Conservation (phyloP, 2,888 invertebrate species). For the Machimus atricapillus region DNA sequence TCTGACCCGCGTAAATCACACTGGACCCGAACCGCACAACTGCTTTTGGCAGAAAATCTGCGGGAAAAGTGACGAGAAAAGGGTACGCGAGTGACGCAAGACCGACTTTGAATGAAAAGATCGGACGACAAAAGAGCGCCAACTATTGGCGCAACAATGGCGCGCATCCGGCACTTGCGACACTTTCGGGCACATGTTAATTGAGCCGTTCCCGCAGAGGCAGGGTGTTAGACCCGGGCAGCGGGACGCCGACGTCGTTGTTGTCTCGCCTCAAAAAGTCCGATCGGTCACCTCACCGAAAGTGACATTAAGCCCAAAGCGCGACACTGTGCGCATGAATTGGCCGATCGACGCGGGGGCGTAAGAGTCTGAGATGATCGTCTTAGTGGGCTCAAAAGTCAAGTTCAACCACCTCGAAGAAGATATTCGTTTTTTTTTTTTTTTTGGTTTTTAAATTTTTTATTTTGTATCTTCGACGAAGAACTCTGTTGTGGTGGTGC, state of each 20-base stretch:
- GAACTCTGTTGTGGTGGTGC: background rate
- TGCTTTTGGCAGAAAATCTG: background rate
- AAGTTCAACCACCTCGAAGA: slow-evolving; percentile 24
- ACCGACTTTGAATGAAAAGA: background rate
- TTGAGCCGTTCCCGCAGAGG: slow-evolving; percentile 1
- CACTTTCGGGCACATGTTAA: slow-evolving; percentile 23
- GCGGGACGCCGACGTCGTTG: background rate
- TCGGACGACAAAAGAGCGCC: background rate
- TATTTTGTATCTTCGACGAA: background rate
- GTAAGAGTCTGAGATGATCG: slow-evolving; percentile 15
- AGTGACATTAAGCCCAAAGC: background rate
- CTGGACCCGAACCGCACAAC: background rate
- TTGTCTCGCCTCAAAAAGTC: background rate
- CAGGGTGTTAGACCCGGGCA: background rate
- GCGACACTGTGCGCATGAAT: background rate
- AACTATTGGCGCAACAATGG: slow-evolving; percentile 18
- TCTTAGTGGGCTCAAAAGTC: slow-evolving; percentile 21
- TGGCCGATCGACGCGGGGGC: background rate
- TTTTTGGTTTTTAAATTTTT: background rate
- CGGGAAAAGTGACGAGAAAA: background rate
- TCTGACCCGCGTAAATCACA: background rate
- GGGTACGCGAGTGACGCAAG: slow-evolving; percentile 4
- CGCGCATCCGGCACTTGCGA: background rate
- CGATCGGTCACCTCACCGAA: slow-evolving; percentile 1
- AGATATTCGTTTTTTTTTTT: background rate